Base-by-base conservation (phyloP, 2,888 invertebrate species). In the Pardosa pseudoannulata region DNA sequence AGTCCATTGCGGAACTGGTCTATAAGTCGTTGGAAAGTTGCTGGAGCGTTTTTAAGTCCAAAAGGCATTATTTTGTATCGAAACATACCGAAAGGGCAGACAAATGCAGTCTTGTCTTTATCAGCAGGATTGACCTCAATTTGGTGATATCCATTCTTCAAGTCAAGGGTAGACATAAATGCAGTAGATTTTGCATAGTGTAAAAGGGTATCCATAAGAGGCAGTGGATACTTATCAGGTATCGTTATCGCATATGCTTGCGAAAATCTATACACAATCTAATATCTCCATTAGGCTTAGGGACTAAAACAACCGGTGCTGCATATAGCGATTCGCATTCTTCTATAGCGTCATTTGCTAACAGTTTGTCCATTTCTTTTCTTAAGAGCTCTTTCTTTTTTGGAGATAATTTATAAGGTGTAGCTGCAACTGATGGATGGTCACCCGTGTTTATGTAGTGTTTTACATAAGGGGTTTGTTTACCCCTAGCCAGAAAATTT, bases 11-110 rank as follows among this genome's bases (percentile, higher is more conserved):
- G 11, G n/a, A 79, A 79, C 2, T 1, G 13, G 19, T 36, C 56
- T 19, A 79, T 36, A 9, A 70, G 36, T 27, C 79, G 36, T 7
- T 79, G 79, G n/a, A 79, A 79, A 3, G 56, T 79, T 13, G 79
- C 36, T 6, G 56, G 56, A 16, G 70, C 70, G 23, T 50, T 70
- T 29, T 31, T 19, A 0, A 62, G n/a, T 9, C 79, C 62, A 9
- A 70, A 70, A 2, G 56, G 27, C 70, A 79, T 70, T 16, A 56
- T 13, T 13, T 28, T 3, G 16, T 9, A 64, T 32, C 31, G 28
- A 19, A 19, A 79, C 0, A 39, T 71, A 16, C 64, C 79, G n/a
- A 62, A 64, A 62, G 72, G 41, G 27, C 39, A 71, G 0, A 62
- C 64, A 62, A 72, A 79, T 0, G 56, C 50, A 23, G 56, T 56